Evolutionary conservation across 2,113 vertebrate species (phyloP).

Genomic region (Apus apus): DNA sequence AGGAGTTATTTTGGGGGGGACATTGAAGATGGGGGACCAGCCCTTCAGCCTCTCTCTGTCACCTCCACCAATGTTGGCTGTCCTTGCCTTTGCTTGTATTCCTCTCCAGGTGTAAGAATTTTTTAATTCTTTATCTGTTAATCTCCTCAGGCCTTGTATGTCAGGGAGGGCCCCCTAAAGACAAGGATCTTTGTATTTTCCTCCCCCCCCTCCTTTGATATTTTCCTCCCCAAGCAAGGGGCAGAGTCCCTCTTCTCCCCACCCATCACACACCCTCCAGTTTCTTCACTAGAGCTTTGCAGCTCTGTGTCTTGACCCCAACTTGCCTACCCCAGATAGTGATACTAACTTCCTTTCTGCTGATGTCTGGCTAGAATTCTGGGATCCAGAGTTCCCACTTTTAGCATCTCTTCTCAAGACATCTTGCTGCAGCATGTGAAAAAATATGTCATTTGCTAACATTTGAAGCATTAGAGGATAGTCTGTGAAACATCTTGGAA

Average conservation of each 20-base stretch:
- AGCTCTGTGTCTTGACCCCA: not conserved
- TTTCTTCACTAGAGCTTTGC: not conserved
- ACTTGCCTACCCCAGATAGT: not conserved
- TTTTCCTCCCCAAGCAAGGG: not conserved
- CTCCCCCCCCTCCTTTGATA: too few species aligned
- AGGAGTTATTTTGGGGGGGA: not conserved
- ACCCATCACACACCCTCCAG: not conserved
- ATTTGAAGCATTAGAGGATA: not conserved
- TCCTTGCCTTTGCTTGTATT: not conserved
- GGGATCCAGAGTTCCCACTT: not conserved
- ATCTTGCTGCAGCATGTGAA: not conserved
- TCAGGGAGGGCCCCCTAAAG: not conserved
- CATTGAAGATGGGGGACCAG: rapidly evolving
- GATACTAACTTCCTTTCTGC: not conserved
- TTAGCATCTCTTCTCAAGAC: not conserved
- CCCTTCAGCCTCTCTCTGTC: not conserved
- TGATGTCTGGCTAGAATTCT: not conserved
- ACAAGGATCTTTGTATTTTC: not conserved
- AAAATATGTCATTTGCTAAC: not conserved
- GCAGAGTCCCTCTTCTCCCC: not conserved
- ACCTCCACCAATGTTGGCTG: not conserved
- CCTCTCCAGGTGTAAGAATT: not conserved
- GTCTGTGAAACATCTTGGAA: not conserved
- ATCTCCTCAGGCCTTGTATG: not conserved
- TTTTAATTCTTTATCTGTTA: not conserved